A percentile compares a stretch with the other conserved stretches of the same genome.
Conservation (phyloP, 1,140 invertebrate species). For the Cherax destructor region DNA sequence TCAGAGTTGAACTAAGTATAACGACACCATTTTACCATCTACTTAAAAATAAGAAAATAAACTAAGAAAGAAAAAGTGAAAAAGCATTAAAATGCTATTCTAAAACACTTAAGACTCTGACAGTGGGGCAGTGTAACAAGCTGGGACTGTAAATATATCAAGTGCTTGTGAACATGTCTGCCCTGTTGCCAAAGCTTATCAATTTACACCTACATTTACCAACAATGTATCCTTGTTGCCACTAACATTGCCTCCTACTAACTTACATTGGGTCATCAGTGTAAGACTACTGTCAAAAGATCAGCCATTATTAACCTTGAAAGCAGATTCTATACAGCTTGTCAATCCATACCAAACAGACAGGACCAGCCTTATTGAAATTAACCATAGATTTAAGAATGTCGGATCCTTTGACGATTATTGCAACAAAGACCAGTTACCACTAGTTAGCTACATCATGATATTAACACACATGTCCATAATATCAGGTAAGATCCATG, state of each 20-base stretch:
- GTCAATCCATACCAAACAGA: constrained; percentile 48
- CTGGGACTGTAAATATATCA: constrained; percentile 42
- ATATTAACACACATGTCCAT: constrained; percentile 68
- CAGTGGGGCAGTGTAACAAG: constrained; percentile 63
- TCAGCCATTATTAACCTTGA: constrained; percentile 54
- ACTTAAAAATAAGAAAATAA: constrained; percentile 66
- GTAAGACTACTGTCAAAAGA: constrained; percentile 67
- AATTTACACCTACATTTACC: constrained; percentile 70
- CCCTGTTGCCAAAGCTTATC: constrained; percentile 53
- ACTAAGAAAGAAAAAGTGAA: constrained; percentile 66
- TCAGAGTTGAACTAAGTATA: constrained; percentile 61
- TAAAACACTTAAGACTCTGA: constrained; percentile 66
- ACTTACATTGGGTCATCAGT: constrained; percentile 67
- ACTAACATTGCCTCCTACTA: constrained; percentile 70
- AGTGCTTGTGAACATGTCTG: constrained; percentile 50
- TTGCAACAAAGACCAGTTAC: constrained; percentile 70
- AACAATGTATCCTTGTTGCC: constrained; percentile 69
- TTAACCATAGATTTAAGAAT: constrained; percentile 34
- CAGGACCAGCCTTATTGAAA: constrained; percentile 55
- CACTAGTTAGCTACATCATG: constrained; percentile 66
- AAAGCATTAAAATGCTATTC: constrained; percentile 70
- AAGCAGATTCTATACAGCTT: constrained; percentile 47
- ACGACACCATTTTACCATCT: constrained; percentile 69
- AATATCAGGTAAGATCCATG: constrained; percentile 70
- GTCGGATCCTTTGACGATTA: constrained; percentile 63